phyloP scores from a whole-genome alignment of 2,888 invertebrate species.

The Cephus rjabovi region DNA sequence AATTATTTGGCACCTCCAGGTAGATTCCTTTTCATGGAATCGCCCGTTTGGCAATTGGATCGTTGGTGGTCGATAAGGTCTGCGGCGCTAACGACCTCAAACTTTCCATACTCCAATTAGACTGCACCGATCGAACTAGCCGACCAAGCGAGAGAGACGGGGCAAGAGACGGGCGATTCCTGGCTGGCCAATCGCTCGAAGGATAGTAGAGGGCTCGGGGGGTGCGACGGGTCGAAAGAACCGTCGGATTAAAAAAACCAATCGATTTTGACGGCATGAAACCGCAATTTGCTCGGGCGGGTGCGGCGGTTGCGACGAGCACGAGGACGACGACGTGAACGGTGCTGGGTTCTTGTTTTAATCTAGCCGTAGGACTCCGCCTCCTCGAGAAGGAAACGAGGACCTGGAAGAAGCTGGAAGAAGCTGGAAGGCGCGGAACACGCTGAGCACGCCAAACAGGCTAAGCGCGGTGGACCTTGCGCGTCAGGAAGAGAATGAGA shows the following conservation, averaged over 20 bases:
- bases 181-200: too few species aligned
- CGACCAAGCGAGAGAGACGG: conserved; percentile 5
- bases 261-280: conserved; percentile 49
- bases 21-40: too few species aligned
- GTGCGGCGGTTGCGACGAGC: conserved; percentile 4
- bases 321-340: conserved; percentile 4
- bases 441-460: too few species aligned
- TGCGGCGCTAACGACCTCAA: conserved; percentile 58
- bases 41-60: too few species aligned
- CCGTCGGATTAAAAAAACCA: conserved; percentile 24
- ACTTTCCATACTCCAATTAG: conserved; percentile 60
- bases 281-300: conserved; percentile 32
- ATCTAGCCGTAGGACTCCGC: background rate
- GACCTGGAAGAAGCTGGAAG: too few species aligned
- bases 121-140: conserved; percentile 27
- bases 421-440: too few species aligned
- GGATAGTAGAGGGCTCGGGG: too few species aligned
- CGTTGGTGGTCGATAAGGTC: conserved; percentile 41
- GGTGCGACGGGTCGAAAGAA: too few species aligned
- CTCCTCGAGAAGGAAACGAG: too few species aligned
- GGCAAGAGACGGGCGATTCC: conserved; percentile 8
- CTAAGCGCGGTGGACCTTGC: background rate
- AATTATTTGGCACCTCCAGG: too few species aligned
- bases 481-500: conserved; percentile 1
- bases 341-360: conserved; percentile 14